Evolutionary conservation across 1,140 invertebrate genomes (phyloP), one percentile per base, ranked within the genome.

Genomic region (Bacillus rossius): DNA sequence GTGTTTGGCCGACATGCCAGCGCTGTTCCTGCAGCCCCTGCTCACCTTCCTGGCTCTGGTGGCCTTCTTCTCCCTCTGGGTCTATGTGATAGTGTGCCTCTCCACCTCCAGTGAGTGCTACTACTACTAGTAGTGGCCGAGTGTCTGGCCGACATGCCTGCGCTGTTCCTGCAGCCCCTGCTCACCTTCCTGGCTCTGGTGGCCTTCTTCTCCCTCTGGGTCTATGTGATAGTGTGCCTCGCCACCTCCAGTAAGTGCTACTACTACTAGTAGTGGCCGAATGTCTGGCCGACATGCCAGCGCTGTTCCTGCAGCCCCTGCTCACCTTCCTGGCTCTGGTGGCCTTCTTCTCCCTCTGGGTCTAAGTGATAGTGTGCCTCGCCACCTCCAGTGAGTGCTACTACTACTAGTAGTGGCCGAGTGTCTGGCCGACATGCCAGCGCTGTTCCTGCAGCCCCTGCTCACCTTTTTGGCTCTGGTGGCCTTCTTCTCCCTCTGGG

Each of bases 21-120:
- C 82, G n/a, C 73, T 98, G 22, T 86, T 96, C 66, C 75, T 94
- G 19, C 93, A 95, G 68, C 94, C 94, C 1, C 69, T 96, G 1
- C 75, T 93, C 57, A 96, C 94, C 0, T 94, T 94, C 69, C 60
- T 89, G 43, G 80, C 87, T 47, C 76, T 96, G 0, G 72, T 88
- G 23, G 59, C 84, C 40, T 96, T 96, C 71, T 88, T 94, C 61
- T 73, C 84, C 40, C 92, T 91, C 77, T 96, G 92, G 92, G 77
- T 93, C 1, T 78, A 81, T 26, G 84, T 96, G 37, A 82, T 96
- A 61, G 74, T 85, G 22, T 84, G 77, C 65, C 72, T 89, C 4
- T 80, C 82, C n/a, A 87, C 86, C 62, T 79, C 85, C 37, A 79
- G 87, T 89, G 77, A 82, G 83, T 78, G 41, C n/a, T n/a, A n/a